These are phyloP conservation scores for Phaetusa simplex DNA, from an alignment of 2,113 vertebrate genomes.

Conservation along the genomic window DNA sequence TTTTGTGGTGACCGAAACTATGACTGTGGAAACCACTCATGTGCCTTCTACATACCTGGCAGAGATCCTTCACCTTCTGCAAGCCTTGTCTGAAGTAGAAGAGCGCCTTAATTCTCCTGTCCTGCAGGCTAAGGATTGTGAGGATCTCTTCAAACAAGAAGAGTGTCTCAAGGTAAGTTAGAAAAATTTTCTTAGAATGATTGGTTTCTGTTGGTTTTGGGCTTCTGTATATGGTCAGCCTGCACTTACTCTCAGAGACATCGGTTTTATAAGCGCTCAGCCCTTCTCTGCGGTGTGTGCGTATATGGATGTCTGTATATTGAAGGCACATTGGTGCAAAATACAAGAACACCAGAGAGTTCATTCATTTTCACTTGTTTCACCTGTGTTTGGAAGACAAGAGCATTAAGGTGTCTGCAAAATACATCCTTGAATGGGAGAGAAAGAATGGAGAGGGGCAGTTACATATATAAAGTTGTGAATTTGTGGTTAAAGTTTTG, in stretches of 20 bases:
- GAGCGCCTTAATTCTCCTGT: slow-evolving; percentile 88
- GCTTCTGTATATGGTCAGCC: background rate
- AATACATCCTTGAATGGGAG: background rate
- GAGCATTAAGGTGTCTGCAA: background rate
- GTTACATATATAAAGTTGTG: background rate
- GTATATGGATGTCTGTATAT: background rate
- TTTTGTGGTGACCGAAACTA: slow-evolving; percentile 71
- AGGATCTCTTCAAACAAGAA: slow-evolving; percentile 89
- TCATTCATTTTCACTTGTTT: background rate
- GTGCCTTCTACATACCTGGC: slow-evolving; percentile 85
- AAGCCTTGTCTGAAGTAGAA: slow-evolving; percentile 87
- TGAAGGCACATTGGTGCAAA: background rate
- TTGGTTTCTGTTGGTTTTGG: background rate
- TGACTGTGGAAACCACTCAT: slow-evolving; percentile 80
- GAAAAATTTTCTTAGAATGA: background rate
- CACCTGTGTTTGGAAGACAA: background rate
- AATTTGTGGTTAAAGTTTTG: background rate
- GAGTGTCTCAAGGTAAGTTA: slow-evolving; percentile 89
- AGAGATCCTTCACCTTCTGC: slow-evolving; percentile 84
- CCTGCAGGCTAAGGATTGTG: slow-evolving; percentile 85
- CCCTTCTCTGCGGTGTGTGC: background rate
- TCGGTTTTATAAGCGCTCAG: background rate
- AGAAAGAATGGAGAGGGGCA: background rate
- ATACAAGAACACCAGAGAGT: background rate
- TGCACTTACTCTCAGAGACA: background rate